Evolutionary conservation across 2,888 invertebrate species (phyloP), one percentile per base, ranked within the genome.

Genomic region (Ormia ochracea): DNA sequence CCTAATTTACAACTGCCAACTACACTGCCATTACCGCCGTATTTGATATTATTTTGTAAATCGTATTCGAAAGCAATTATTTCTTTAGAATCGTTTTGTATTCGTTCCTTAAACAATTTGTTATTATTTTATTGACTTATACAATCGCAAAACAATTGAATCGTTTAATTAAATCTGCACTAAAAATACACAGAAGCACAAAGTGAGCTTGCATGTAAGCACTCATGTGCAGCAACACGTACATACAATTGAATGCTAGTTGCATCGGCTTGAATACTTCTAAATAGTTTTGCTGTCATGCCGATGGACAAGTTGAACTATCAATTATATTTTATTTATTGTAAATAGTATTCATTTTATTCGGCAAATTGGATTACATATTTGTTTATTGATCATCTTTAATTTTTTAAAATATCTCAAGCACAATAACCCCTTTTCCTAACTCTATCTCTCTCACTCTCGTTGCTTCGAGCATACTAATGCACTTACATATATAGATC

Each of bases 101-200:
- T 72, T 66, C 4, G 33, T 54, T 58, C 26, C 48, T 33, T 48
- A 50, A 7, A 2, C 2, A 12, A 12, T 4, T 36, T 12, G 3
- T 38, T n/a, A 33, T 73, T 12, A 26, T 66, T 74, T 72, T 75
- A 80, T 75, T 80, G 75, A 80, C 76, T 80, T 80, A 72, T 66
- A 72, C 75, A 72, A 80, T 68, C 72, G 66, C 79, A 68, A 80
- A 80, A 80, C 79, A 75, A 80, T 80, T 80, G 75, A 80, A 80
- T 75, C 65, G 33, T 75, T 72, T 80, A 80, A 80, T 75, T 79
- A 61, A 72, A 75, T 75, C 79, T 75, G 61, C 66, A 72, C 36
- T 19, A 17, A 54, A 72, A 33, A 38, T 17, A 10, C n/a, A n/a
- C n/a, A n/a, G n/a, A 4, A n/a, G 21, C 28, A 54, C 12, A 52